Conservation (phyloP, 2,888 invertebrate species). For the Platycnemis pennipes region DNA sequence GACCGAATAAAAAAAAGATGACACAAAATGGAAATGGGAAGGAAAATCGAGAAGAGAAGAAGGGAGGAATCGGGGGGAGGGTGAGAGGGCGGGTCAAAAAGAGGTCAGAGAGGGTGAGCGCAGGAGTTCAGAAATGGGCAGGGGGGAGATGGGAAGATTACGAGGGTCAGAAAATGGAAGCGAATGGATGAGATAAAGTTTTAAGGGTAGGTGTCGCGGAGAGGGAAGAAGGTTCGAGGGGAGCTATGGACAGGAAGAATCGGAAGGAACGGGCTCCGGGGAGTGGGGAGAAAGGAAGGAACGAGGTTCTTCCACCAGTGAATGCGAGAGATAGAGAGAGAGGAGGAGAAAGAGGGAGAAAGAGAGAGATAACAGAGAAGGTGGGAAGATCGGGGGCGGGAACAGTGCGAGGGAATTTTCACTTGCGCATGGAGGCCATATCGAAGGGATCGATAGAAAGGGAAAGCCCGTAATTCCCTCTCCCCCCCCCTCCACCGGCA, state of each 20-base stretch:
- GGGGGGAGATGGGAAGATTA: neutral
- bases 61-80: neutral
- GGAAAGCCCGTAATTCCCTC: neutral
- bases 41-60: neutral
- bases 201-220: slow-evolving; percentile 14
- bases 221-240: neutral
- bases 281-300: neutral
- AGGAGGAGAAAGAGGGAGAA: neutral
- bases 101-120: neutral
- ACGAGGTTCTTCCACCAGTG: neutral
- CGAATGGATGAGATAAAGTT: neutral
- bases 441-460: slow-evolving; percentile 13
- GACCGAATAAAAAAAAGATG: neutral
- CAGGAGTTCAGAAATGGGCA: neutral
- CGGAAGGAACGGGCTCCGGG: neutral
- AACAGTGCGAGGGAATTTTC: slow-evolving; percentile 25
- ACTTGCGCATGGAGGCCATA: neutral
- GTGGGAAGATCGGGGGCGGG: neutral
- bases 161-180: neutral
- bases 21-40: neutral
- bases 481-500: neutral
- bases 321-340: neutral
- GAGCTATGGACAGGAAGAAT: neutral
- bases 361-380: neutral
- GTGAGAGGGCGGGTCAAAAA: neutral